Base-by-base conservation (phyloP, 2,888 invertebrate genomes). In the Ramazzottius varieornatus region DNA sequence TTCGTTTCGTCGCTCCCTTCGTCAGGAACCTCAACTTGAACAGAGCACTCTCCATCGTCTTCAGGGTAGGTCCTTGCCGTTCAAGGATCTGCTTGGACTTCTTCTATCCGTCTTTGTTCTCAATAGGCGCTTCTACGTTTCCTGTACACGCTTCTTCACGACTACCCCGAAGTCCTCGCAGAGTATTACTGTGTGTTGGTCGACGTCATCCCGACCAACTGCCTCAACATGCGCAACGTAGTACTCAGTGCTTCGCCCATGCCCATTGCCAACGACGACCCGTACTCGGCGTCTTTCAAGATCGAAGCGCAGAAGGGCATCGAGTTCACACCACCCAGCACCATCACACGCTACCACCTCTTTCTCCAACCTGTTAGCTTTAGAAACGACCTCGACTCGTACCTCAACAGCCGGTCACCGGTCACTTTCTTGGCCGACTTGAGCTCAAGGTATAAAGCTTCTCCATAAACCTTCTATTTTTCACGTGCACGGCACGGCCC, bases 141-240 rank as follows among this genome's bases (percentile, higher is more conserved):
- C 8, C 80, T 99, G 65, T 80, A 98, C 46, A 93, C 99, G 0
- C 79, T 99, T 33, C 81, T 98, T 16, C 98, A 99, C 75, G 98
- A 99, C 76, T 99, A 99, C 76, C 98, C 98, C 0, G 98, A 99
- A 78, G 93, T 99, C 76, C 81, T 99, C 65, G 96, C 96, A 77
- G 98, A 99, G 75, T 96, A 94, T 77, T 94, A 98, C 76, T 96
- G 96, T 76, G 89, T 90, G 63, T 93, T 99, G 79, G 96, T 98
- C 76, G 98, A 99, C 77, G 93, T 91, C 68, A 96, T 99, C 71
- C 96, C 98, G 64, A 91, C 96, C 1, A 98, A 98, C 76, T 98
- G 98, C 78, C 93, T 98, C 70, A 96, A 83, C 75, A 91, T 99
- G 90, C 82, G 98, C 65, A 99, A 99, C 75, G 81, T 99, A 66